phyloP scores from a whole-genome alignment of 2,797 vertebrate genomes.

The Pantherophis alleghaniensis region DNA sequence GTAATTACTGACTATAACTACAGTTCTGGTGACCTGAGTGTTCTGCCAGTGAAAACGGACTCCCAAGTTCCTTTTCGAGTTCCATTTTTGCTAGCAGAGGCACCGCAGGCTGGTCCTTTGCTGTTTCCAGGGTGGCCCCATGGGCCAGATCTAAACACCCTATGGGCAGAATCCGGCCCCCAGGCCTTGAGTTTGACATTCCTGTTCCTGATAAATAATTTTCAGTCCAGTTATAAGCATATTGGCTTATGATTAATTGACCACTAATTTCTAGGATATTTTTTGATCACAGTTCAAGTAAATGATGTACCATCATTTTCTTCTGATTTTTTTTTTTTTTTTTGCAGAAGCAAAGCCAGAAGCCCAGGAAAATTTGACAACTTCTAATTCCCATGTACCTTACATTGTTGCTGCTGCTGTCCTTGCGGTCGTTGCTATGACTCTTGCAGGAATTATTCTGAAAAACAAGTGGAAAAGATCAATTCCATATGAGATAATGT shows the following conservation, averaged over 20 bases:
- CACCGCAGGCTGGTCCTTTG: too few relatives aligned
- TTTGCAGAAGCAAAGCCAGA: not conserved
- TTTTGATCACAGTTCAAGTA: not conserved
- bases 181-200: too few relatives aligned
- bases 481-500: conserved; percentile 43
- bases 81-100: too few relatives aligned
- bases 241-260: not conserved
- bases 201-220: not conserved
- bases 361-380: not conserved
- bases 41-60: too few relatives aligned
- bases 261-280: not conserved
- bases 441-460: conserved; percentile 15
- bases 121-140: too few relatives aligned
- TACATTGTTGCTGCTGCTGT: not conserved
- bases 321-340: not conserved
- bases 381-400: rapidly evolving
- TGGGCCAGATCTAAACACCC: too few relatives aligned
- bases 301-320: not conserved
- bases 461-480: conserved; percentile 28
- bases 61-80: too few relatives aligned
- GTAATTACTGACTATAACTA: not conserved
- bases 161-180: too few relatives aligned
- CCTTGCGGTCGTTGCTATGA: conserved; percentile 21
- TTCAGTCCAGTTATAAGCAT: not conserved
- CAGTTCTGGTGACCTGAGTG: too few relatives aligned